A percentile compares a stretch with the other conserved stretches of the same genome.
Conservation (phyloP, 1,140 invertebrate species). For the Drosophila yakuba region DNA sequence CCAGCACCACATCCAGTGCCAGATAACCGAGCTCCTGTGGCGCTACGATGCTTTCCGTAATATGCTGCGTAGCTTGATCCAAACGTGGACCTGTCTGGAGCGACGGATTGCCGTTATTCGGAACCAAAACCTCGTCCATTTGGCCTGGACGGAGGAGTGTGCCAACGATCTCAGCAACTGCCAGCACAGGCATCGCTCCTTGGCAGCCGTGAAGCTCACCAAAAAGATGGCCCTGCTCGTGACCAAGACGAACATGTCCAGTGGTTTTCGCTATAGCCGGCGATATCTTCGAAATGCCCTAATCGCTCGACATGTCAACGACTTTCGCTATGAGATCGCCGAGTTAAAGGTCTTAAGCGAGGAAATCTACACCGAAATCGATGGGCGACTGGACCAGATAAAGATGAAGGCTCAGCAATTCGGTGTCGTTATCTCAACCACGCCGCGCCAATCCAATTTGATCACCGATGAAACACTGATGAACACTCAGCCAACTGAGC, state of each 20-base stretch:
- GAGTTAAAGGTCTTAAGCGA: conserved; percentile 14
- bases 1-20: conserved; percentile 14
- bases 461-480: not conserved
- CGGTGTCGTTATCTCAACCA: not conserved
- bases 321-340: conserved; percentile 29
- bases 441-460: not conserved
- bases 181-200: conserved; percentile 7
- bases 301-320: conserved; percentile 18
- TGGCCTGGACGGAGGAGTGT: conserved; percentile 21
- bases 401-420: not conserved
- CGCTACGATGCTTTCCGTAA: conserved; percentile 15
- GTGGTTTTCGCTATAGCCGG: not conserved
- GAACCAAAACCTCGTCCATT: not conserved
- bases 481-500: too few species aligned
- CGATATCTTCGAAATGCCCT: not conserved
- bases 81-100: not conserved
- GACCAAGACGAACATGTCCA: conserved; percentile 8
- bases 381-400: conserved; percentile 13
- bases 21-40: conserved; percentile 19
- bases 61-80: not conserved
- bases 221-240: conserved; percentile 27
- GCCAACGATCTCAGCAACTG: conserved; percentile 25
- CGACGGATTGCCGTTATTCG: not conserved
- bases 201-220: conserved; percentile 21
- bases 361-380: conserved; percentile 24